phyloP scores from a whole-genome alignment of 2,888 invertebrate species.

The Fragum whitleyi region DNA sequence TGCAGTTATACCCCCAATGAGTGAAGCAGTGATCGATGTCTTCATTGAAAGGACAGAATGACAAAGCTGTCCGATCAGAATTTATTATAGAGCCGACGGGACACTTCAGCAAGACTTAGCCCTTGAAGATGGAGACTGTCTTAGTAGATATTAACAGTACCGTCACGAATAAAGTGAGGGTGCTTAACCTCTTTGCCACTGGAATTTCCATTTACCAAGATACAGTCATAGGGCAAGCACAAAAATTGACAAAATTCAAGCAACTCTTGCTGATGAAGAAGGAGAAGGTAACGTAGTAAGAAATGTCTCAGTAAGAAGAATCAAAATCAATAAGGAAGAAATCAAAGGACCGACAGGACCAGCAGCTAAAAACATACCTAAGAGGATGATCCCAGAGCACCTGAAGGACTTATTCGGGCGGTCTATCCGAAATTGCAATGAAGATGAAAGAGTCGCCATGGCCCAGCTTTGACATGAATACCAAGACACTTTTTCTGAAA shows the following conservation, averaged over 20 bases:
- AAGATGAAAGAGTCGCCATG: not conserved
- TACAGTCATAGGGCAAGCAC: not conserved
- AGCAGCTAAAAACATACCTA: not conserved
- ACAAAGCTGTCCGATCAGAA: not conserved
- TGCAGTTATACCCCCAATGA: slow-evolving; percentile 1
- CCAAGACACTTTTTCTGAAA: slow-evolving; percentile 21
- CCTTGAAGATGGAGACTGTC: slow-evolving; percentile 9
- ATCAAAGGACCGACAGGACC: not conserved
- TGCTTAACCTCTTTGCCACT: too few relatives aligned
- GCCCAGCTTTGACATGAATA: slow-evolving; percentile 13
- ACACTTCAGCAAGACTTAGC: slow-evolving; percentile 10
- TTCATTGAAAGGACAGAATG: not conserved
- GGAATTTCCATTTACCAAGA: slow-evolving; percentile 21
- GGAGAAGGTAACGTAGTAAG: not conserved
- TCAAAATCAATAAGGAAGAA: not conserved
- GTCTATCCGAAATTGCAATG: not conserved
- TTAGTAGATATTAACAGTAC: slow-evolving; percentile 20
- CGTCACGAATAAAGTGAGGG: not conserved
- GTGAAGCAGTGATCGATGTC: slow-evolving; percentile 23
- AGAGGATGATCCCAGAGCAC: slow-evolving; percentile 9
- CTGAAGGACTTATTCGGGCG: slow-evolving; percentile 14
- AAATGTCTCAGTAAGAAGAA: not conserved
- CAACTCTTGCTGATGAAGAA: not conserved
- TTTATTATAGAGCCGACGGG: slow-evolving; percentile 24
- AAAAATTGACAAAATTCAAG: not conserved